Base-by-base conservation (phyloP, 2,797 vertebrate species). In the Cygnus olor region DNA sequence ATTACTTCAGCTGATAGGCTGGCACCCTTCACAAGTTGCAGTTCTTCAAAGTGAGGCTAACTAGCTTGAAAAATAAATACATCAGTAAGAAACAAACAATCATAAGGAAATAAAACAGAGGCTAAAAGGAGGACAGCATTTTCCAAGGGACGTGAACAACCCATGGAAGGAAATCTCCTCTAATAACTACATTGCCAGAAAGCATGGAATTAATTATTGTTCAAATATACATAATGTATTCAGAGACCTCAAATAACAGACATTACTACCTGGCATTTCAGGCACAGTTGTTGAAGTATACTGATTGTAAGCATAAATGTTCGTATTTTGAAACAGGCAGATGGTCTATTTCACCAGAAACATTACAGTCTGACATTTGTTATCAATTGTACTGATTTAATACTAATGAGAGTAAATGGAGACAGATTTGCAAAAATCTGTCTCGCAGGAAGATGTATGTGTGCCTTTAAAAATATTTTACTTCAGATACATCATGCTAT, bases 281-380 rank as follows among this genome's bases (percentile, higher is more conserved):
- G 86, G 65, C 72, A 34, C 51, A 80, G 77, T 58, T 93, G 94
- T 76, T 96, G 85, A 97, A 95, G 94, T 84, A 87, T 8, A 93
- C 84, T 88, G 90, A 93, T 71, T 96, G 90, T 85, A 96, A 96
- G 96, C 95, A 95, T 95, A 94, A 96, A 93, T 58, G 94, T 91
- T 96, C 87, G 14, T 84, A 91, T 92, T 96, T 93, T 1, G 3
- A 76, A 97, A 95, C 44, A 96, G 95, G 96, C 98, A 98, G 97
- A 98, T 97, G 98, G 97, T 95, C 86, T 97, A 81, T 95, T 96
- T 97, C 97, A 97, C 91, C 94, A 97, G 96, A 96, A 97, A 95
- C 95, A 95, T 94, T 97, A 93, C 63, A 96, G 95, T 95, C 95
- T 97, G 98, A 97, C 97, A 97, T 97, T 97, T 97, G 96, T 97